These are phyloP conservation scores for Nannoperca australis DNA, from an alignment of 2,797 vertebrate genomes.

Conservation along the genomic window DNA sequence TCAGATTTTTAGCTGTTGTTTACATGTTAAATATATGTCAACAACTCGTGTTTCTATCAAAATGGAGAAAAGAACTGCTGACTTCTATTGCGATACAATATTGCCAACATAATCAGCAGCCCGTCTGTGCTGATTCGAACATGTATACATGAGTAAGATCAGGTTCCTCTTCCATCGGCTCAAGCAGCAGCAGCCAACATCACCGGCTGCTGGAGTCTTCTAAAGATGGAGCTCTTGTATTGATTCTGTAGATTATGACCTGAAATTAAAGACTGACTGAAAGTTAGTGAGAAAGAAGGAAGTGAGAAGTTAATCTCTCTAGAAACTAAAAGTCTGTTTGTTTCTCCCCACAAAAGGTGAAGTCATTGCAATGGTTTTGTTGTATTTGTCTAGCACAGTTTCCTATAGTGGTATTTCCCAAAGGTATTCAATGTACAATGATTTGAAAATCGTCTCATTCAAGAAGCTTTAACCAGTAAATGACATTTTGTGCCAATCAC, in stretches of 20 bases:
- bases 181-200: not conserved
- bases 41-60: not conserved
- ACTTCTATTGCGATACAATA: not conserved
- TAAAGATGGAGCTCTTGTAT: not conserved
- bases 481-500: not conserved
- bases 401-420: not conserved
- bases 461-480: not conserved
- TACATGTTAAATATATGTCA: not conserved
- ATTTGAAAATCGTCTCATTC: not conserved
- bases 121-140: not conserved
- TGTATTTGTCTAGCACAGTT: not conserved
- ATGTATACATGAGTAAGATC: not conserved
- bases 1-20: too few species aligned
- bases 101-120: not conserved
- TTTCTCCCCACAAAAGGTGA: not conserved
- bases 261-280: not conserved
- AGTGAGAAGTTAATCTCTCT: not conserved
- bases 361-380: too few species aligned
- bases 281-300: too few species aligned
- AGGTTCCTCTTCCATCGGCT: not conserved
- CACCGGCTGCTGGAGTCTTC: not conserved
- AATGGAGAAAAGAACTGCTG: not conserved
- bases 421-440: too few species aligned
- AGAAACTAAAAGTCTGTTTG: not conserved
- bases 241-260: not conserved